Percentiles rank a stretch among this genome's conserved stretches.
These are phyloP conservation scores for Nephotettix cincticeps DNA, from an alignment of 1,140 invertebrate species.

Conservation along the genomic window DNA sequence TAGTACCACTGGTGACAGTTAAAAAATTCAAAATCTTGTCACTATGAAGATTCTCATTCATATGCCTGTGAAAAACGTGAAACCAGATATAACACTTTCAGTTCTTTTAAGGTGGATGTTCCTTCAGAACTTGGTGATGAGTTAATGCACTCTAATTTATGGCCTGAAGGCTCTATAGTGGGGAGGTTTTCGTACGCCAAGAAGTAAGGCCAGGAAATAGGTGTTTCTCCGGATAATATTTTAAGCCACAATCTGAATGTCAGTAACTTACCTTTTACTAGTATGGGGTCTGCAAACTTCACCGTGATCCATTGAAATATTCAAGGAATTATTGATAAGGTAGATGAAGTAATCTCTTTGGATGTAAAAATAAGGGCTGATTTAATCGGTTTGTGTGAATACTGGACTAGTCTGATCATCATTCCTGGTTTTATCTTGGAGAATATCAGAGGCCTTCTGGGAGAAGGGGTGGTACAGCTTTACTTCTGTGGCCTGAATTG, in stretches of 20 bases:
- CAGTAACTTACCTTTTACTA: neutral
- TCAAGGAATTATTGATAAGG: neutral
- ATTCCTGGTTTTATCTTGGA: slow-evolving; percentile 2
- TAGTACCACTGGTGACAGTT: too few species aligned
- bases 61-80: neutral
- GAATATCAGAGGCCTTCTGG: neutral
- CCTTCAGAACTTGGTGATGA: neutral
- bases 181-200: neutral
- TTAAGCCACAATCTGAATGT: neutral
- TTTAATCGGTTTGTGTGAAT: neutral
- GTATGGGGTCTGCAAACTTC: neutral
- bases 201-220: neutral
- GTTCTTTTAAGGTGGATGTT: neutral
- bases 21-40: too few species aligned
- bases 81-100: neutral
- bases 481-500: neutral
- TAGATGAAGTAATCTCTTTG: neutral
- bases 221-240: neutral
- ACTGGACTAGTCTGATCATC: neutral
- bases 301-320: neutral
- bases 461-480: neutral
- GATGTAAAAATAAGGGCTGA: neutral
- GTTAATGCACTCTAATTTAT: slow-evolving; percentile 2
- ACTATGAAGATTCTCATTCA: neutral
- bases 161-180: neutral